These are phyloP conservation scores for Acanthacorydalis orientalis DNA, from an alignment of 2,888 invertebrate genomes.

Conservation along the genomic window DNA sequence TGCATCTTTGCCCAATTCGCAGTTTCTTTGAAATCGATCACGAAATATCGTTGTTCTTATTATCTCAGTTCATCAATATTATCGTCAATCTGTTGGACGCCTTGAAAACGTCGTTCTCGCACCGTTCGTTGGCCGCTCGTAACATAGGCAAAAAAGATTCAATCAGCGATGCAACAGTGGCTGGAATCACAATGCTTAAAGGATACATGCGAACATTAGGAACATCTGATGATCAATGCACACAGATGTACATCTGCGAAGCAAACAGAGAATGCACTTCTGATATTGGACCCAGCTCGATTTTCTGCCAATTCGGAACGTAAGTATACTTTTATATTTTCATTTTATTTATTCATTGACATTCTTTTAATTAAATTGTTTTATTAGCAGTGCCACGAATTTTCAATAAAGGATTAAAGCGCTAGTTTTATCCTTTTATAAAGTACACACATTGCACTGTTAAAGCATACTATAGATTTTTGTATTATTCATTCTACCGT, in stretches of 20 bases:
- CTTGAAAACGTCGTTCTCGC: slow-evolving; percentile 82
- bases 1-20: too few species aligned
- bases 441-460: too few species aligned
- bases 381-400: too few species aligned
- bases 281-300: slow-evolving; percentile 64
- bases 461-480: too few species aligned
- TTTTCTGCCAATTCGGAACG: slow-evolving; percentile 89
- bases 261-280: slow-evolving; percentile 75
- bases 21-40: not conserved
- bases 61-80: slow-evolving; percentile 76
- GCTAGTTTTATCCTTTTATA: too few species aligned
- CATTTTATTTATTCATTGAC: not conserved
- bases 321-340: slow-evolving; percentile 36
- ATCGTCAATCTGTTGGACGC: slow-evolving; percentile 82
- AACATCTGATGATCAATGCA: slow-evolving; percentile 63
- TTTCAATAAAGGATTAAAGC: too few species aligned
- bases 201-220: slow-evolving; percentile 70
- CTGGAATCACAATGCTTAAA: slow-evolving; percentile 77
- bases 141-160: slow-evolving; percentile 75
- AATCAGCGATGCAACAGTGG: slow-evolving; percentile 78
- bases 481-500: too few species aligned
- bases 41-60: not conserved
- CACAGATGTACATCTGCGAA: slow-evolving; percentile 78
- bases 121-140: slow-evolving; percentile 70
- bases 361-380: too few species aligned